phyloP scores from a whole-genome alignment of 2,113 vertebrate species.

The Pan paniscus region DNA sequence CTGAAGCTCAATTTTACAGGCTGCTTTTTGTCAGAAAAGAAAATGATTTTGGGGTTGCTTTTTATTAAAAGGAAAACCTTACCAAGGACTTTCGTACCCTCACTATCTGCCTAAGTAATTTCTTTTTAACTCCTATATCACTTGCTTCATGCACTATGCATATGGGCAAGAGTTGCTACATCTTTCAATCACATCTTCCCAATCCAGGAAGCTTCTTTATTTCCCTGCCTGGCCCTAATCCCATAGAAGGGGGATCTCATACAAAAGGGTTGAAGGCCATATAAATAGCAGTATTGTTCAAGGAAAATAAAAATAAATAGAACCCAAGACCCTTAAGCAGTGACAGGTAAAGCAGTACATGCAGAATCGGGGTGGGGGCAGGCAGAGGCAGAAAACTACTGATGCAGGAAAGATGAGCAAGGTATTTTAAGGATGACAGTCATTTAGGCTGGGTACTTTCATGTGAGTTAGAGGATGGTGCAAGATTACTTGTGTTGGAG shows the following conservation, averaged over 20 bases:
- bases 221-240: neutral
- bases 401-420: neutral
- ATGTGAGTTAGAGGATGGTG: neutral
- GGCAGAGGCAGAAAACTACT: neutral
- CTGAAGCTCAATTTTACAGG: too few species aligned
- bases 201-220: neutral
- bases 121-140: too few species aligned
- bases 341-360: neutral
- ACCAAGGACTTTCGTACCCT: too few species aligned
- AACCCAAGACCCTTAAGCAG: neutral
- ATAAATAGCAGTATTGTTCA: neutral
- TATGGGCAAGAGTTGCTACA: accelerated
- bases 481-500: neutral
- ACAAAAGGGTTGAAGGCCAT: neutral
- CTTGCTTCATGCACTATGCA: neutral
- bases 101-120: too few species aligned
- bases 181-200: neutral
- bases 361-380: neutral
- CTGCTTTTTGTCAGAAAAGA: too few species aligned
- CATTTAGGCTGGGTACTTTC: neutral
- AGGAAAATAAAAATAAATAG: neutral
- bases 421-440: neutral
- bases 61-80: too few species aligned
- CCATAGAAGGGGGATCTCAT: neutral
- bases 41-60: too few species aligned